Percentiles rank a stretch among this genome's conserved stretches.
These are phyloP conservation scores for Cygnus atratus DNA, from an alignment of 2,113 vertebrate genomes.

Conservation along the genomic window DNA sequence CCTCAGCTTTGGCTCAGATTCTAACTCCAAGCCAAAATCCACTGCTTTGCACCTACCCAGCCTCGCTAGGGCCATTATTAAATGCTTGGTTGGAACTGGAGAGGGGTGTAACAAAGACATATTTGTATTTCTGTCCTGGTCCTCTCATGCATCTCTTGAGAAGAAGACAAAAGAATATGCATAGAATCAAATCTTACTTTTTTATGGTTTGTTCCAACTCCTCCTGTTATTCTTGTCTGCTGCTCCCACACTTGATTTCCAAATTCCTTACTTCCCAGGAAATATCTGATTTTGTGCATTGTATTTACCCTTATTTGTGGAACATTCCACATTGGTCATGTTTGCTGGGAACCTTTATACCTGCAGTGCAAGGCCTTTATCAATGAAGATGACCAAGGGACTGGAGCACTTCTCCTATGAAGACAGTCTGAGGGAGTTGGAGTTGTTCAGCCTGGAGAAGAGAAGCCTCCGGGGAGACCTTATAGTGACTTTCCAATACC, in stretches of 20 bases:
- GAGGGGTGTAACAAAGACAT: background rate
- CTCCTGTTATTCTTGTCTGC: background rate
- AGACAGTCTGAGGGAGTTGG: too few relatives aligned
- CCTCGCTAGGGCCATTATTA: background rate
- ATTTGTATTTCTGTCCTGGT: background rate
- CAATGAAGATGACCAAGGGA: too few relatives aligned
- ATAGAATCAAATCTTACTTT: background rate
- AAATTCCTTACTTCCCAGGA: background rate
- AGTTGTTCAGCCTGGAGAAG: too few relatives aligned
- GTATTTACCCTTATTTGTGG: background rate
- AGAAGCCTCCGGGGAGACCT: too few relatives aligned
- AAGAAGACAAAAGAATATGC: background rate
- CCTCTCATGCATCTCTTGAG: background rate
- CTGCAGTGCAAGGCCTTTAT: background rate
- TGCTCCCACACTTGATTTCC: background rate
- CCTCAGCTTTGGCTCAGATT: background rate
- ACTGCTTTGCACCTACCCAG: background rate
- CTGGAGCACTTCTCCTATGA: too few relatives aligned
- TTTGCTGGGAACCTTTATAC: background rate
- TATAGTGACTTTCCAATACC: too few relatives aligned
- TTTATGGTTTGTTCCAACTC: background rate
- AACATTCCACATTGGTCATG: too few relatives aligned
- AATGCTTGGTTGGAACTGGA: fast-evolving
- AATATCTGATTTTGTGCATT: background rate
- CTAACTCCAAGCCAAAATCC: background rate